These are phyloP conservation scores for Heliconius himera DNA, from an alignment of 1,140 invertebrate genomes.

Conservation along the genomic window DNA sequence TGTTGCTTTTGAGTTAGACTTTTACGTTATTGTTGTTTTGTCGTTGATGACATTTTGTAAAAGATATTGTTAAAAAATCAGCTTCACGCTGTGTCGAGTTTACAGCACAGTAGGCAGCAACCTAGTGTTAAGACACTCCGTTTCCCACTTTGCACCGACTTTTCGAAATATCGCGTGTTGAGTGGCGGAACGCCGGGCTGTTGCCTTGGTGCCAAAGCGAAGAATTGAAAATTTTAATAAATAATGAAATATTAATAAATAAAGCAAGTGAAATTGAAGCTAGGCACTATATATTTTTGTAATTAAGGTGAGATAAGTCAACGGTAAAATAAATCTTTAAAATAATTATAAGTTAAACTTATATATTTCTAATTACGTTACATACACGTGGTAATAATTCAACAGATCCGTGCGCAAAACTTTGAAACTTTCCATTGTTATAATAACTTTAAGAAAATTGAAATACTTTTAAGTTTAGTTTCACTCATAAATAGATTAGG, in stretches of 20 bases:
- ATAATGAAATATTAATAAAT: too few relatives aligned
- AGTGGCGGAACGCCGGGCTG: too few relatives aligned
- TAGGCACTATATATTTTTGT: too few relatives aligned
- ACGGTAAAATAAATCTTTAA: neutral
- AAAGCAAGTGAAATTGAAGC: too few relatives aligned
- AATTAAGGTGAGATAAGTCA: neutral
- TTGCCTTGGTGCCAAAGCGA: too few relatives aligned
- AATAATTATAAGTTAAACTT: neutral
- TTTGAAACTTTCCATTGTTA: slow-evolving; percentile 22
- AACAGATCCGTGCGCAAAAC: slow-evolving; percentile 17
- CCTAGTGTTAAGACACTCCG: too few relatives aligned
- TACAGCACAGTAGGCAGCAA: too few relatives aligned
- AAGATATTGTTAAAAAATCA: neutral
- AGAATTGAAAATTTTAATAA: too few relatives aligned
- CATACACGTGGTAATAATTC: slow-evolving; percentile 1
- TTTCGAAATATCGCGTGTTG: too few relatives aligned
- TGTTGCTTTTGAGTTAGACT: slow-evolving; percentile 18
- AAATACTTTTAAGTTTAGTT: slow-evolving; percentile 20
- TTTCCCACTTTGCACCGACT: too few relatives aligned
- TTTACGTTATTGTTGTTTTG: neutral
- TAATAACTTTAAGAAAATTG: slow-evolving; percentile 26
- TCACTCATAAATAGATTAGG: slow-evolving; percentile 27
- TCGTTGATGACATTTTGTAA: neutral
- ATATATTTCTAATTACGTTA: neutral
- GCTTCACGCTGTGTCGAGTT: too few relatives aligned